phyloP scores from a whole-genome alignment of 2,888 invertebrate genomes.

The Cephus spinipes region DNA sequence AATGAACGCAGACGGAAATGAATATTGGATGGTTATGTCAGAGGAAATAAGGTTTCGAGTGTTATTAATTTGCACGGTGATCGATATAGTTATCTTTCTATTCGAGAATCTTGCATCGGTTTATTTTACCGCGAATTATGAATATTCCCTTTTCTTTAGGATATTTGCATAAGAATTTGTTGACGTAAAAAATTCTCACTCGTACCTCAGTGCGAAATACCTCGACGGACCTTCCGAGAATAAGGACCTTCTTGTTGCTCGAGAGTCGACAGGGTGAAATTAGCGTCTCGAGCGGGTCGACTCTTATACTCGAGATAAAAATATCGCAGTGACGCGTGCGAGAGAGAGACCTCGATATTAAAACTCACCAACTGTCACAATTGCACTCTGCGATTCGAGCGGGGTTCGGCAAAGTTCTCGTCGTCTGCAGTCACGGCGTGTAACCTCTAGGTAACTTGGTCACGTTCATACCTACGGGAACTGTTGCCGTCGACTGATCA shows the following conservation, averaged over 20 bases:
- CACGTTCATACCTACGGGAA: neutral
- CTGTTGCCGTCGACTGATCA: neutral
- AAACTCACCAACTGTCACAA: neutral
- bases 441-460: neutral
- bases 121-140: neutral
- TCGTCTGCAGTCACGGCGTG: neutral
- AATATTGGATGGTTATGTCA: neutral
- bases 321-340: neutral
- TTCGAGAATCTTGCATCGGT: neutral
- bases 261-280: neutral
- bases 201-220: neutral
- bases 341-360: neutral
- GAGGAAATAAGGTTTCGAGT: neutral
- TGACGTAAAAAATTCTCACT: neutral
- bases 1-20: neutral
- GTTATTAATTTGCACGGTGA: neutral
- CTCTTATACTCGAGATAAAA: neutral
- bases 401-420: neutral
- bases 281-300: neutral
- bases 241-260: neutral
- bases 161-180: neutral
- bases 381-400: neutral
- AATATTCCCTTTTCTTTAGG: neutral
- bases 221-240: neutral
- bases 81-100: neutral